Base-by-base conservation (phyloP, 2,797 vertebrate genomes). In the Harpagifer antarcticus region DNA sequence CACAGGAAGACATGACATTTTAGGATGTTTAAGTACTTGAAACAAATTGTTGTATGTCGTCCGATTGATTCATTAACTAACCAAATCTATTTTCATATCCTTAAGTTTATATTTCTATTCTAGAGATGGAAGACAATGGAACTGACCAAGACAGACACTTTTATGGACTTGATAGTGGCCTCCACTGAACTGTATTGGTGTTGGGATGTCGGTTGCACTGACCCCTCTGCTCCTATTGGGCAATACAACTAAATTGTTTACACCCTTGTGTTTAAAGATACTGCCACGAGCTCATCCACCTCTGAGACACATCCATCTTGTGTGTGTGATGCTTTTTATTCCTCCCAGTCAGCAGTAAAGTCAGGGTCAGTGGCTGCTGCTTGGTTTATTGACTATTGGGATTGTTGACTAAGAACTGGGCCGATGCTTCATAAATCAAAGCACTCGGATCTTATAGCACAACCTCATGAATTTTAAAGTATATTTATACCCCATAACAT, bases 211-310 rank as follows among this genome's bases (percentile, higher is more conserved):
- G 56, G 7, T 20, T n/a, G 42, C 52, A 2, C 42, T 55, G 53
- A 69, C 63, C 54, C 49, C 33, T 59, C 14, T 54, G 48, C 19
- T 66, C 49, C 45, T 67, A 15, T 50, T 20, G 60, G 53, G 3
- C n/a, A 17, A 15, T 5, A 20, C 63, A 64, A 43, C 33, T 82
- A 44, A 64, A 73, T 44, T 19, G 55, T 87, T 78, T 78, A 71
- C 40, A 19, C 17, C 49, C 40, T 13, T 14, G 33, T 54, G 23
- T 67, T 3, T 58, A 68, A 64, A 78, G 71, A 65, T 7, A 9
- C 20, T n/a, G 33, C 57, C 56, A 65, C 33, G 2, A 10, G 9
- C 64, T 75, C 69, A 55, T 71, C 69, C 16, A 6, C 66, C 74
- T 70, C 44, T 1, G 47, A 67, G 68, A 81, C 61, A 33, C 59